A percentile compares a stretch with the other conserved stretches of the same genome.
These are phyloP conservation scores for Suillia variegata DNA, from an alignment of 2,888 invertebrate species.

Conservation along the genomic window DNA sequence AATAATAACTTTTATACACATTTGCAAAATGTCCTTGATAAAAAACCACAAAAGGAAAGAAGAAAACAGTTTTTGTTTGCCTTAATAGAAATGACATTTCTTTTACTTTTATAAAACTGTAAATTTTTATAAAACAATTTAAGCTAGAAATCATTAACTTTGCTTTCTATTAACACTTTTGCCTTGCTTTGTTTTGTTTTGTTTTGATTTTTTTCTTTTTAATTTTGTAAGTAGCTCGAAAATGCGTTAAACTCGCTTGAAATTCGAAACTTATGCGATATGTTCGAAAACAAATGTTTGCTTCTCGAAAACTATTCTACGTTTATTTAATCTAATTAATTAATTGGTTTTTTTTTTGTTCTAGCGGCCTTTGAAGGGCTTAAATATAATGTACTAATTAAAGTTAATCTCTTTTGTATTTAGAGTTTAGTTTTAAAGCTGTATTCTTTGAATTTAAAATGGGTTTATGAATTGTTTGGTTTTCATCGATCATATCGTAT, in stretches of 20 bases:
- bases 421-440: slow-evolving; percentile 11
- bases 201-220: too few species aligned
- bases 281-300: background rate
- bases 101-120: background rate
- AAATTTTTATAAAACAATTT: background rate
- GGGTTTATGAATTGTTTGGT: background rate
- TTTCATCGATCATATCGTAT: background rate
- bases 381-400: slow-evolving; percentile 35
- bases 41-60: background rate
- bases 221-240: background rate
- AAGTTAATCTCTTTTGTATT: slow-evolving; percentile 34
- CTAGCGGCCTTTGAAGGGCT: slow-evolving; percentile 55
- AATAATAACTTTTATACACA: background rate
- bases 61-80: background rate
- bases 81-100: too few species aligned
- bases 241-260: background rate
- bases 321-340: background rate
- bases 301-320: background rate
- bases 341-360: slow-evolving; percentile 28
- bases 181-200: too few species aligned
- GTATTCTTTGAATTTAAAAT: slow-evolving; percentile 13
- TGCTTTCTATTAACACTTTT: background rate
- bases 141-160: background rate
- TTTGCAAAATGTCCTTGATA: background rate
- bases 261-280: background rate